Evolutionary conservation across 2,888 invertebrate species (phyloP).

Genomic region (Arctia plantaginis): DNA sequence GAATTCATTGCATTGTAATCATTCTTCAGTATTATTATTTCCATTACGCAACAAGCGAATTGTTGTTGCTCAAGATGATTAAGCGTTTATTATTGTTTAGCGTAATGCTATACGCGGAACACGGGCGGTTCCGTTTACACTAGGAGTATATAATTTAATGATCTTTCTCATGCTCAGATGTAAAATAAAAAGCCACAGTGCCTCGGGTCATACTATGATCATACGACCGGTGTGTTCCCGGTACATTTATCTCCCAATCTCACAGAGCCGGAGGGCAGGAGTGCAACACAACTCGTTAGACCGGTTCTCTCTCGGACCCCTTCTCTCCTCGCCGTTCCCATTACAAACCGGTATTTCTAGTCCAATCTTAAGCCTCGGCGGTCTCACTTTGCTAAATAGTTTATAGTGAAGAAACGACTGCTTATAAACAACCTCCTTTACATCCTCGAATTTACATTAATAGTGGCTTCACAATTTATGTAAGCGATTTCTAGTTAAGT

Average conservation of each 20-base stretch:
- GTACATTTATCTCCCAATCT: constrained; percentile 76
- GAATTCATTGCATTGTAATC: constrained; percentile 49
- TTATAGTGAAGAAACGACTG: constrained; percentile 62
- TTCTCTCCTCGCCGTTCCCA: constrained; percentile 37
- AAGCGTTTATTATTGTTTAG: constrained; percentile 54
- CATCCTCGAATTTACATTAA: constrained; percentile 26
- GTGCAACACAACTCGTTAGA: constrained; percentile 69
- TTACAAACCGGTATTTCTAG: constrained; percentile 68
- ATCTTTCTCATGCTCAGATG: constrained; percentile 59
- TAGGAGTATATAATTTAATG: constrained; percentile 56
- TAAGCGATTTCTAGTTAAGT: background rate
- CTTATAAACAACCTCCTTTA: constrained; percentile 42
- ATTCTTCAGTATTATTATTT: constrained; percentile 38
- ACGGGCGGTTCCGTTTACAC: constrained; percentile 43
- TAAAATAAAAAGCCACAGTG: constrained; percentile 32
- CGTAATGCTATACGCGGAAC: constrained; percentile 40
- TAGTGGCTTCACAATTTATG: constrained; percentile 19
- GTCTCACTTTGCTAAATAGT: constrained; percentile 67
- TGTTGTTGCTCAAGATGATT: constrained; percentile 53
- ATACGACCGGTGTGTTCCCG: constrained; percentile 57
- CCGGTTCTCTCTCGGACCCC: constrained; percentile 51
- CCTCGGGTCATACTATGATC: constrained; percentile 48
- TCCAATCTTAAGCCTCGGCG: constrained; percentile 58
- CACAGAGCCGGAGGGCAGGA: constrained; percentile 63
- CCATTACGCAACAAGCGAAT: constrained; percentile 41